These are phyloP conservation scores for Drosophila maculinotata DNA, from an alignment of 2,888 invertebrate species.

Conservation along the genomic window DNA sequence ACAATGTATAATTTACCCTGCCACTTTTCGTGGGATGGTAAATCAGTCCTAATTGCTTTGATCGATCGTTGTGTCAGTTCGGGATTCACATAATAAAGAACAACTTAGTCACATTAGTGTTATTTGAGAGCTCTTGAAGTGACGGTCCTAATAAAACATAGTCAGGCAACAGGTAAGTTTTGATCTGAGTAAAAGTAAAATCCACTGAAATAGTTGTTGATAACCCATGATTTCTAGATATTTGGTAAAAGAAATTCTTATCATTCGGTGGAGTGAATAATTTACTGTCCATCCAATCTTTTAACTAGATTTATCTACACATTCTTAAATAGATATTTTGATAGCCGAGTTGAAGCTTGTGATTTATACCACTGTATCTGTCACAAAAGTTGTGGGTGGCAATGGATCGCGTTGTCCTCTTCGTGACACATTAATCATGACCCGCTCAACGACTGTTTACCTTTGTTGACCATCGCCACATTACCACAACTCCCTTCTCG, in stretches of 20 bases:
- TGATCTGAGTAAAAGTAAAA: too few relatives aligned
- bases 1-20: conserved; percentile 47
- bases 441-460: conserved; percentile 79
- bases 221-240: too few relatives aligned
- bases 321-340: too few relatives aligned
- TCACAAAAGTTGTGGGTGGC: conserved; percentile 25
- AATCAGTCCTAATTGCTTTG: conserved; percentile 43
- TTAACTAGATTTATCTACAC: neutral
- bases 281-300: neutral
- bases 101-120: neutral
- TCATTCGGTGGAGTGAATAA: too few relatives aligned
- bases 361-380: conserved; percentile 58
- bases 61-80: conserved; percentile 36
- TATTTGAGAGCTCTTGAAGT: neutral
- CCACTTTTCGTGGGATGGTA: conserved; percentile 9
- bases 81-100: conserved; percentile 11
- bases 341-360: neutral
- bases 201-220: too few relatives aligned
- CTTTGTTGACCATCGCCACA: conserved; percentile 48
- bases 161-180: neutral
- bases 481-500: conserved; percentile 5
- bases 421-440: conserved; percentile 81
- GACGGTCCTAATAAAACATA: too few relatives aligned
- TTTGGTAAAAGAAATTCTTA: too few relatives aligned
- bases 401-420: conserved; percentile 60